Percentiles rank a stretch among this genome's conserved stretches.
These are phyloP conservation scores for Trichonephila inaurata DNA, from an alignment of 1,140 invertebrate genomes.

Conservation along the genomic window DNA sequence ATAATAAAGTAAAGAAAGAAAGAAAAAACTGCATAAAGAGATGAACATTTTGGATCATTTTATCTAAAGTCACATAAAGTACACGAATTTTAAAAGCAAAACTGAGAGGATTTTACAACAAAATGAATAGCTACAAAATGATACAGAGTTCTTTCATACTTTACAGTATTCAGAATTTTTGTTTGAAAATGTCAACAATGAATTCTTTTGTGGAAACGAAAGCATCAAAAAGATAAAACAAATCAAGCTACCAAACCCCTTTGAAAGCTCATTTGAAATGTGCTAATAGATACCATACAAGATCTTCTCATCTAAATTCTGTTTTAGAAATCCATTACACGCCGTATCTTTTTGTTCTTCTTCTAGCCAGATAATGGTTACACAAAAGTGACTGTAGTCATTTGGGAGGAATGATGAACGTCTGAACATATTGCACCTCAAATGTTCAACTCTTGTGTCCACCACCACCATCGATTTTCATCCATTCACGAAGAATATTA, in stretches of 20 bases:
- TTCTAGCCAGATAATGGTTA: neutral
- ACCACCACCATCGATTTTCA: neutral
- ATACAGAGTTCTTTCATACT: too few relatives aligned
- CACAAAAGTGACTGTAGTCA: neutral
- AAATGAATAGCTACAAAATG: too few relatives aligned
- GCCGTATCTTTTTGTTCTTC: neutral
- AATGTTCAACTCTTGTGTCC: neutral
- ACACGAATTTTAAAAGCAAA: neutral
- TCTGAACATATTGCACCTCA: neutral
- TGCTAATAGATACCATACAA: neutral
- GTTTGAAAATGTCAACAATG: neutral
- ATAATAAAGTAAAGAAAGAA: too few relatives aligned
- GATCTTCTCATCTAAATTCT: neutral
- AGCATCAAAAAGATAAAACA: neutral
- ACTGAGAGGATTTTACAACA: too few relatives aligned
- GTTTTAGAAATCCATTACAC: neutral
- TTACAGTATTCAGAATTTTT: too few relatives aligned
- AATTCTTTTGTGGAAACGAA: neutral
- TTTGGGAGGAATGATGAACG: neutral
- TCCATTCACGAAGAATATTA: constrained; percentile 10
- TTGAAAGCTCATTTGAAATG: neutral
- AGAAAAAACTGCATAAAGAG: too few relatives aligned
- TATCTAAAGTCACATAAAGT: neutral
- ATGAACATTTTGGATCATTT: neutral
- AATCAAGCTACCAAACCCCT: neutral